Evolutionary conservation across 35 echinoderm and acorn worm species (phyloP).

Genomic region (Apostichopus japonicus): DNA sequence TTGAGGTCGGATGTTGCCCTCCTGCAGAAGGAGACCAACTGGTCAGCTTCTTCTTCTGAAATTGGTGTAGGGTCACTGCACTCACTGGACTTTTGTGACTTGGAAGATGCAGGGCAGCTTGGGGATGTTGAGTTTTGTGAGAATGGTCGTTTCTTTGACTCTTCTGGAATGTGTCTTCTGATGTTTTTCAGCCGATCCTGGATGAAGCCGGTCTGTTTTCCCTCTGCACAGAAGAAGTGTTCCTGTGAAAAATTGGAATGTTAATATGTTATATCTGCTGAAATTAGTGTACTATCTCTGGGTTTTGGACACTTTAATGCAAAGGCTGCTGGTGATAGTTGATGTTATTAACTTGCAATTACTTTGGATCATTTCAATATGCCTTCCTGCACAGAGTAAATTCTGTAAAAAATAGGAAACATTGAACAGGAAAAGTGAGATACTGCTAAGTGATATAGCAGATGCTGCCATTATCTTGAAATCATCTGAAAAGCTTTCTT

Average conservation of each 20-base stretch:
- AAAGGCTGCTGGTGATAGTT: too few relatives aligned
- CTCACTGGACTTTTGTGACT: neutral
- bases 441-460: too few relatives aligned
- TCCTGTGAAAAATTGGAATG: neutral
- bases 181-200: conserved; percentile 27
- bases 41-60: neutral
- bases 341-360: too few relatives aligned
- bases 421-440: too few relatives aligned
- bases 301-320: too few relatives aligned
- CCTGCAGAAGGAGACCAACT: neutral
- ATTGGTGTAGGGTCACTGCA: neutral
- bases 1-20: neutral
- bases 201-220: conserved; percentile 1
- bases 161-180: neutral
- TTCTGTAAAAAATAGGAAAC: too few relatives aligned
- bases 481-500: too few relatives aligned
- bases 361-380: too few relatives aligned
- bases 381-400: too few relatives aligned
- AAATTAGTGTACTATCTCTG: too few relatives aligned
- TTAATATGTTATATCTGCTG: neutral
- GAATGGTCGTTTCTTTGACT: neutral
- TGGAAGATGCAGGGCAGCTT: neutral
- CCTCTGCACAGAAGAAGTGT: conserved; percentile 16
- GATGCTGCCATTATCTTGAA: too few relatives aligned
- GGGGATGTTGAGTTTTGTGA: neutral